phyloP scores from a whole-genome alignment of 1,140 invertebrate species.

The Hesperophylax magnus region DNA sequence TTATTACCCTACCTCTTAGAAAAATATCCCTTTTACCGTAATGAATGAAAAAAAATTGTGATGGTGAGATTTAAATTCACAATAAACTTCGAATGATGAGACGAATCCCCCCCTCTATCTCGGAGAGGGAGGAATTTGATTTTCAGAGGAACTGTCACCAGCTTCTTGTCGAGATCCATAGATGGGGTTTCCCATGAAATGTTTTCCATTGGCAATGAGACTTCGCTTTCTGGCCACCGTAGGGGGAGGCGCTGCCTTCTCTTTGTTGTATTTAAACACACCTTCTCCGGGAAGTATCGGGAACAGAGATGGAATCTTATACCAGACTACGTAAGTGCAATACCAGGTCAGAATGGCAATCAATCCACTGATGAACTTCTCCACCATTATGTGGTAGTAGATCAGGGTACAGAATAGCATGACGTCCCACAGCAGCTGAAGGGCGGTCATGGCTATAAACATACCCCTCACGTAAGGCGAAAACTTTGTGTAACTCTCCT shows the following conservation, averaged over 20 bases:
- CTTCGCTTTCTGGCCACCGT: constrained; percentile 62
- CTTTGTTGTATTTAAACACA: constrained; percentile 82
- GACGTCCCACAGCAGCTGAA: constrained; percentile 92
- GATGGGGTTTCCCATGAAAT: constrained; percentile 87
- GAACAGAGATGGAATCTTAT: constrained; percentile 72
- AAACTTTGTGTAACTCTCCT: constrained; percentile 80
- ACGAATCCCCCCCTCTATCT: constrained; percentile 15
- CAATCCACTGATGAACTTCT: constrained; percentile 91
- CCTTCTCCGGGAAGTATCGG: constrained; percentile 84
- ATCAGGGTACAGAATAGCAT: constrained; percentile 94
- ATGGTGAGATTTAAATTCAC: no score
- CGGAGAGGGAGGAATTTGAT: neutral
- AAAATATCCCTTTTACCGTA: no score
- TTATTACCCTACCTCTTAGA: no score
- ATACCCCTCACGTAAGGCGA: constrained; percentile 87
- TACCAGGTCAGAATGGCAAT: constrained; percentile 93
- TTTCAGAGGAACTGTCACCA: constrained; percentile 9
- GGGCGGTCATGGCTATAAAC: constrained; percentile 84
- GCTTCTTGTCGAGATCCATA: constrained; percentile 62
- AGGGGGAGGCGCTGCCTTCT: constrained; percentile 63
- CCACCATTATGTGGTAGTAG: constrained; percentile 95
- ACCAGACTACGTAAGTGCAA: constrained; percentile 90
- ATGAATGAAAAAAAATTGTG: no score
- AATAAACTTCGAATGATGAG: no score
- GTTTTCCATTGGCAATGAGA: constrained; percentile 64